These are phyloP conservation scores for Sphaeridia pumilis DNA, from an alignment of 2,888 invertebrate species.

Conservation along the genomic window DNA sequence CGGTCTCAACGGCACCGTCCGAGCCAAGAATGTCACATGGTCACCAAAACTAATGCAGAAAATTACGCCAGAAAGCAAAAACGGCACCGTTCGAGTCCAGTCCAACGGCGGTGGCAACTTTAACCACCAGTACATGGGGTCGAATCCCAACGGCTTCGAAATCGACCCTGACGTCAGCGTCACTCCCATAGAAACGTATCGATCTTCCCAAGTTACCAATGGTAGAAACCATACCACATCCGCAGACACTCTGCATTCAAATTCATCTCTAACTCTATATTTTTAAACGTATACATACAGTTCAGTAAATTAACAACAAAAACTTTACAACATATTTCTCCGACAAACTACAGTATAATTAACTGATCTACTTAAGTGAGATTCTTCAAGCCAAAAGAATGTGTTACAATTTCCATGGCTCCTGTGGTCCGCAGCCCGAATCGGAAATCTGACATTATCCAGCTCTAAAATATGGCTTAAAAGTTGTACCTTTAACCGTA, in stretches of 20 bases:
- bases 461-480: too few species aligned
- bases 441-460: too few species aligned
- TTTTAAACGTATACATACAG: slow-evolving; percentile 29
- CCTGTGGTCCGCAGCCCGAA: too few species aligned
- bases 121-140: slow-evolving; percentile 14
- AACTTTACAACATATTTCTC: too few species aligned
- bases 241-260: slow-evolving; percentile 32
- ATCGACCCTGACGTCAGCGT: slow-evolving; percentile 32
- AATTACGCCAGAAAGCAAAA: slow-evolving; percentile 23
- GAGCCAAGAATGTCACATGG: slow-evolving; percentile 34
- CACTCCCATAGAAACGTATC: slow-evolving; percentile 32
- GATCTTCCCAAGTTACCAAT: slow-evolving; percentile 21
- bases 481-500: too few species aligned
- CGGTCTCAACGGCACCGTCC: slow-evolving; percentile 8
- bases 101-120: slow-evolving; percentile 9
- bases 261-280: slow-evolving; percentile 33
- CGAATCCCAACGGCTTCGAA: slow-evolving; percentile 25
- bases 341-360: too few species aligned
- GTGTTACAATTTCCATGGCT: too few species aligned
- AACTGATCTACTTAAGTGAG: too few species aligned
- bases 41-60: slow-evolving; percentile 33
- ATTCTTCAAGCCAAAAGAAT: too few species aligned
- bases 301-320: too few species aligned
- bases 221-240: slow-evolving; percentile 21
- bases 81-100: slow-evolving; percentile 23